Evolutionary conservation across 2,113 vertebrate genomes (phyloP).

Genomic region (Prunella himalayana): DNA sequence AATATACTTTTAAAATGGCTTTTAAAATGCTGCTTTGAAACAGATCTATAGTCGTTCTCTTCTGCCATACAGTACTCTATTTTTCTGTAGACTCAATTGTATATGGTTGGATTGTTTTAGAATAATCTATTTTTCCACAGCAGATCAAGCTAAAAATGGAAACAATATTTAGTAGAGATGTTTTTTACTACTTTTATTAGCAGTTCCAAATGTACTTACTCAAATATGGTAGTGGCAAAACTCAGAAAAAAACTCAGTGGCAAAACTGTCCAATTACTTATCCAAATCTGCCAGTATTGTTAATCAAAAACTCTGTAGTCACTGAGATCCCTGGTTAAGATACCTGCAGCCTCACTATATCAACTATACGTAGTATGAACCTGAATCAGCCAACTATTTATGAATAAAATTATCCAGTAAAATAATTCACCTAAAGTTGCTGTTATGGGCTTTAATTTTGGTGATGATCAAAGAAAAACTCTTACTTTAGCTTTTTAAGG

Average conservation of each 20-base stretch:
- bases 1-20: neutral
- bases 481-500: neutral
- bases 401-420: neutral
- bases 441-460: neutral
- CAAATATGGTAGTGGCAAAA: neutral
- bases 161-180: neutral
- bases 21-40: constrained; percentile 36
- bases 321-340: neutral
- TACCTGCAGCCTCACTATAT: neutral
- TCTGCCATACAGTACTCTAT: neutral
- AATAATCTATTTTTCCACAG: constrained; percentile 11
- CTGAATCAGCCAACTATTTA: neutral
- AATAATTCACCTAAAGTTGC: neutral
- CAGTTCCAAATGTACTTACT: neutral
- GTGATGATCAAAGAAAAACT: neutral
- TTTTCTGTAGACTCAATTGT: neutral
- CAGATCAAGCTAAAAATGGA: neutral
- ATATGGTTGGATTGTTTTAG: neutral
- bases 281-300: neutral
- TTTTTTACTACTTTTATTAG: neutral
- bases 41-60: neutral
- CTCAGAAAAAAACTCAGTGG: neutral
- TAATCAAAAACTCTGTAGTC: neutral
- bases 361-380: neutral
- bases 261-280: neutral